These are phyloP conservation scores for Plectus sambesii DNA, from an alignment of 1,140 invertebrate genomes.

Conservation along the genomic window DNA sequence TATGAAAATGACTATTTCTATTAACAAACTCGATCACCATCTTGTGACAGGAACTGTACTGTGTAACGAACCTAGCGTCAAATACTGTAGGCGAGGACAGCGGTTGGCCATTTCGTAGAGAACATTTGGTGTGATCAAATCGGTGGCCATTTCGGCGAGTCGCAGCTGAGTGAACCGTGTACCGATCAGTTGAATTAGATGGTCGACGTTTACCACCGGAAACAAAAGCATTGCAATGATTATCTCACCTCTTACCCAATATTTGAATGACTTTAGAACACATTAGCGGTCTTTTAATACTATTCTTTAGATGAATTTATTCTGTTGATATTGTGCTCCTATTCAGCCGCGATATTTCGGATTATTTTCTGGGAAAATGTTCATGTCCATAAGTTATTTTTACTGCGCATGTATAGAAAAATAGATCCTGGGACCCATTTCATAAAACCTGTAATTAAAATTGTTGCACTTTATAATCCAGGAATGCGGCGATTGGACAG, in stretches of 20 bases:
- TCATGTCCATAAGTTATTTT: too few relatives aligned
- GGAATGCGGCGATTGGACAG: not conserved
- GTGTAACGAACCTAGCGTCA: constrained; percentile 65
- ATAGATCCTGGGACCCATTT: too few relatives aligned
- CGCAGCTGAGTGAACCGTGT: constrained; percentile 75
- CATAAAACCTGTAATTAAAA: too few relatives aligned
- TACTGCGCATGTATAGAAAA: too few relatives aligned
- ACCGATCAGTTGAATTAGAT: constrained; percentile 49
- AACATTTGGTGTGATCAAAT: constrained; percentile 92
- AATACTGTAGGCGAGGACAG: constrained; percentile 91
- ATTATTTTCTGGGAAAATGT: too few relatives aligned
- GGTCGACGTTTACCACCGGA: constrained; percentile 37
- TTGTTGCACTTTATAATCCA: too few relatives aligned
- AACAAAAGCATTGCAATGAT: constrained; percentile 5
- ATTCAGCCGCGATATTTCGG: not conserved
- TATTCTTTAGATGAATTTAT: not conserved
- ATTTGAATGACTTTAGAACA: not conserved
- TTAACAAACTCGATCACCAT: not conserved
- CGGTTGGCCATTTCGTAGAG: constrained; percentile 90
- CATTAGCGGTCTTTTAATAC: not conserved
- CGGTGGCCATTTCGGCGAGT: constrained; percentile 91
- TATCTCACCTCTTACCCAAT: not conserved
- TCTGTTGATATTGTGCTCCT: not conserved
- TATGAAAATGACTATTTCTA: not conserved
- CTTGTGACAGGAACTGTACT: not conserved